phyloP scores from a whole-genome alignment of 2,113 vertebrate genomes.

The Piprites chloris region DNA sequence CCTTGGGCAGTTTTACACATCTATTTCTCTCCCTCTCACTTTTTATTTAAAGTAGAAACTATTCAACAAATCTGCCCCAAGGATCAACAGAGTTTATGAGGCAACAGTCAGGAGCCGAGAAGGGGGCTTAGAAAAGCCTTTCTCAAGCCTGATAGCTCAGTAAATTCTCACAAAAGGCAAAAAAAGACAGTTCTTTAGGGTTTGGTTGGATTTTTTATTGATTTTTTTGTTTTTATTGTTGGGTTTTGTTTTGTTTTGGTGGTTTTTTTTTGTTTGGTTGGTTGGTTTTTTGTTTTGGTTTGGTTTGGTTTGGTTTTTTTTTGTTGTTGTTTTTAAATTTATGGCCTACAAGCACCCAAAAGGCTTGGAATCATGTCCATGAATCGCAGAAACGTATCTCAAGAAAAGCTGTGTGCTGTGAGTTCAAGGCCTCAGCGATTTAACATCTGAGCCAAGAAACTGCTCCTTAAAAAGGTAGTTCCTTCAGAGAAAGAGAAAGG shows the following conservation, averaged over 20 bases:
- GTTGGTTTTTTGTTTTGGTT: too few species aligned
- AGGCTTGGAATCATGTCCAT: not conserved
- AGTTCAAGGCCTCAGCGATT: not conserved
- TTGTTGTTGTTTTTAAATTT: not conserved
- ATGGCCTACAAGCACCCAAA: not conserved
- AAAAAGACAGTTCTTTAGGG: not conserved
- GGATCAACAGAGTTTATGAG: not conserved
- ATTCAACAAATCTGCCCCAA: not conserved
- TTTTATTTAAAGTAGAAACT: not conserved
- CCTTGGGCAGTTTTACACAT: not conserved
- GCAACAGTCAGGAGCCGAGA: not conserved
- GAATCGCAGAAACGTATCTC: not conserved
- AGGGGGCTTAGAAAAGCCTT: not conserved
- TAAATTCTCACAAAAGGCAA: not conserved
- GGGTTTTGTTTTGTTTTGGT: not conserved
- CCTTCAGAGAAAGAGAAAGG: not conserved
- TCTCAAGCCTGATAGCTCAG: not conserved
- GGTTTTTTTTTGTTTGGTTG: not conserved
- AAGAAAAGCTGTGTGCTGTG: not conserved
- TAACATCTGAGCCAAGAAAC: not conserved
- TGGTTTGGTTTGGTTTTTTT: not conserved
- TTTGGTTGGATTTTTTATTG: too few species aligned
- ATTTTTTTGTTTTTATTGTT: too few species aligned
- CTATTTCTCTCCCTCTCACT: not conserved
- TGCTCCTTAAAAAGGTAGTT: not conserved